Base-by-base conservation (phyloP, 2,797 vertebrate genomes). In the Picus viridis region DNA sequence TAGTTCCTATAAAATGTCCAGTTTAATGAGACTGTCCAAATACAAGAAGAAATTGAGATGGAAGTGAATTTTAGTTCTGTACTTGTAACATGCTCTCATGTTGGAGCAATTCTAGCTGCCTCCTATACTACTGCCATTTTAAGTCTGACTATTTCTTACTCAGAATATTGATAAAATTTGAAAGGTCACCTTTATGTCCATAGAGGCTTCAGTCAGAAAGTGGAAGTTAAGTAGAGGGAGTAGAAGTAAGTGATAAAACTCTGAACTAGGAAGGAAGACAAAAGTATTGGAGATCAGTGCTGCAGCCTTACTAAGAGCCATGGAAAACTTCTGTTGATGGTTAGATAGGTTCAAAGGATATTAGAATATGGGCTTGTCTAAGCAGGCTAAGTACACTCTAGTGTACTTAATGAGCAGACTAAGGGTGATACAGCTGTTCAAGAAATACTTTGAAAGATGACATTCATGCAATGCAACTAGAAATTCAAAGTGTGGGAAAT, bases 391-490 rank as follows among this genome's bases (percentile, higher is more conserved):
- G 9, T 62, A 17, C 16, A 23, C 6, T 24, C 11, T 49, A 49
- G 22, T 23, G 17, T 49, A 49, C 49, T 49, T 49, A 49, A 49
- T 49, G 24, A 49, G 7, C 22, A 71, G 49, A 27, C 6, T 43
- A 51, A n/a, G 39, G 29, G 15, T 68, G n/a, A 26, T 59, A 18
- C 23, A 70, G 9, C 2, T 92, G 16, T 70, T 51, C 6, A 16
- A 83, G 36, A 45, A 73, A 29, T 1, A 54, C 16, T 69, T 78
- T 59, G 23, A 59, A 47, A 58, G 8, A 41, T 65, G 36, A 4
- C 2, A 10, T 39, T 59, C 0, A 0, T 77, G 6, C 69, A 34
- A 51, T 27, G 10, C 19, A 85, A 23, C 19, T 59, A n/a, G 34
- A 78, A 90, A 34, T 19, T 72, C 13, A 9, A 49, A 47, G 34